Evolutionary conservation across 2,888 invertebrate species (phyloP).

Genomic region (Phoenoteleia sp.): DNA sequence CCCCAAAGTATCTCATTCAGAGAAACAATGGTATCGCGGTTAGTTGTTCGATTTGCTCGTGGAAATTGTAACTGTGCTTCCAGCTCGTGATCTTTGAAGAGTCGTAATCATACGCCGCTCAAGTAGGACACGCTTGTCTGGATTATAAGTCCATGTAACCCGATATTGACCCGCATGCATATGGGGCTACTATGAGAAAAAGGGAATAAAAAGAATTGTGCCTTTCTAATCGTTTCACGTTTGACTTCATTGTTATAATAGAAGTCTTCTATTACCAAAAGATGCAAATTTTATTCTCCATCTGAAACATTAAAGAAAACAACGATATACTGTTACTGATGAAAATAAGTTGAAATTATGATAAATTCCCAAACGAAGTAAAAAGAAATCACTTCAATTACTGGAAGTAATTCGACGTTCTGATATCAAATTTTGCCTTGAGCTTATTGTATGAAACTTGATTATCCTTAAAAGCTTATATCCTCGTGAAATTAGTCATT

Average conservation of each 20-base stretch:
- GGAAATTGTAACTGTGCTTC: constrained; percentile 60
- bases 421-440: too few relatives aligned
- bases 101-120: constrained; percentile 58
- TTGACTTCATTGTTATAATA: constrained; percentile 19
- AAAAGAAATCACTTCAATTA: too few relatives aligned
- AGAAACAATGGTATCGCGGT: constrained; percentile 53
- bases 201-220: constrained; percentile 1
- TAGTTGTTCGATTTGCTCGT: constrained; percentile 59
- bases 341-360: too few relatives aligned
- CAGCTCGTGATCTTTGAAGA: constrained; percentile 63
- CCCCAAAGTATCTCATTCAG: constrained; percentile 36
- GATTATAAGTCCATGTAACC: constrained; percentile 56
- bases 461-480: too few relatives aligned
- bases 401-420: too few relatives aligned
- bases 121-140: constrained; percentile 53
- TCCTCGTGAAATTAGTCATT: background rate
- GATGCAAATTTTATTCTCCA: too few relatives aligned
- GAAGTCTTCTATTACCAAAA: background rate
- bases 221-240: constrained; percentile 25
- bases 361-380: too few relatives aligned
- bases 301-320: too few relatives aligned
- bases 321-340: too few relatives aligned
- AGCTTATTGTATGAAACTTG: too few relatives aligned
- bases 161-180: constrained; percentile 51
- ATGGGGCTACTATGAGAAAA: constrained; percentile 28